Evolutionary conservation across 2,113 vertebrate species (phyloP), one percentile per base, ranked within the genome.

Genomic region (Tetrao urogallus): DNA sequence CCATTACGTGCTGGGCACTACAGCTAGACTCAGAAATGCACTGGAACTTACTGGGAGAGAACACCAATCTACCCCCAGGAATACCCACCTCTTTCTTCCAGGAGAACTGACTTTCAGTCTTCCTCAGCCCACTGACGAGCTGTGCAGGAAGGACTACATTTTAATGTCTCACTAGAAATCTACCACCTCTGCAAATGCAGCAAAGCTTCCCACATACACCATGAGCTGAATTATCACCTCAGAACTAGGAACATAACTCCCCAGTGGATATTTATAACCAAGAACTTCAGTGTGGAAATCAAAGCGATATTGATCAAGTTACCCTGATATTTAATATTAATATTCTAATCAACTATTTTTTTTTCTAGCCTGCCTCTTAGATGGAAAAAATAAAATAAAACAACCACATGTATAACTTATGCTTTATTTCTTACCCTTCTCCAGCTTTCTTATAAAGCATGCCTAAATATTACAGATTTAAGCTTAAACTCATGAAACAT

Each of bases 181-280:
- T 34, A 42, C 69, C 85, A 88, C 72, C 85, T 82, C 86, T 93
- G 93, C 83, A 95, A 90, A 86, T 17, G 73, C 88, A 96, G 86
- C 86, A 76, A 47, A 91, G 64, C 93, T 90, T 87, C 93, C 92
- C 94, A 96, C 28, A 0, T 66, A 76, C 40, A 69, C 86, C 8
- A 42, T 4, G 69, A 93, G 85, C 85, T 89, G 79, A 86, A 77
- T 77, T 67, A 17, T 38, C 81, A 67, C 75, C 85, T 69, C 79
- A 57, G 76, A 77, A 21, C 72, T 65, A 42, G 86, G 13, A 94
- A 77, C 58, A 47, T 13, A 82, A 42, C 32, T 71, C 43, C 52
- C 76, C 42, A 1, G 3, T 21, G 50, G 6, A 0, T 43, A 86
- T 86, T 82, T 88, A 63, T 71, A 94, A 50, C 79, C 34, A 61